Conservation (phyloP, 1,140 invertebrate genomes). For the Manduca sexta region DNA sequence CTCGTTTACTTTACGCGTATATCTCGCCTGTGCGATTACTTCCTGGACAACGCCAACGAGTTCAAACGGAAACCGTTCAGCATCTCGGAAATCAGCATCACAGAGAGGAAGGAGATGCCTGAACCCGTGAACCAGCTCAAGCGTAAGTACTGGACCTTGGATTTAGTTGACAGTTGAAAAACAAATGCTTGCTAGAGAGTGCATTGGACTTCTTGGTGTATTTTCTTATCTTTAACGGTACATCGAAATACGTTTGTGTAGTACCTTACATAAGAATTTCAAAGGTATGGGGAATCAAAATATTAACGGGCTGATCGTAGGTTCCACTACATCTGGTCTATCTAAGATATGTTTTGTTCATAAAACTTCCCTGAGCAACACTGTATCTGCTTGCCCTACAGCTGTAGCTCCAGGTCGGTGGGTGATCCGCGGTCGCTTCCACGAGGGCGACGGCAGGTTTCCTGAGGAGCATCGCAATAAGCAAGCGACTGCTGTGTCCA, state of each 20-base stretch:
- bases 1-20: slow-evolving; percentile 43
- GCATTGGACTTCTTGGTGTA: too few species aligned
- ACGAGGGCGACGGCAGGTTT: slow-evolving; percentile 65
- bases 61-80: slow-evolving; percentile 63
- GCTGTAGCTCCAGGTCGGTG: slow-evolving; percentile 65
- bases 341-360: too few species aligned
- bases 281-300: too few species aligned
- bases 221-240: too few species aligned
- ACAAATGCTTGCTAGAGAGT: too few species aligned
- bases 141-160: slow-evolving; percentile 31
- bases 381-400: slow-evolving; percentile 14
- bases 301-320: too few species aligned
- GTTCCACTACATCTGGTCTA: too few species aligned
- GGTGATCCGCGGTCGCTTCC: slow-evolving; percentile 68
- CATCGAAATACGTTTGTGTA: too few species aligned
- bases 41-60: slow-evolving; percentile 53
- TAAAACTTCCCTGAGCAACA: too few species aligned
- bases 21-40: slow-evolving; percentile 47
- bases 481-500: slow-evolving; percentile 68
- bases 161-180: too few species aligned
- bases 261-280: too few species aligned
- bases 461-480: slow-evolving; percentile 60
- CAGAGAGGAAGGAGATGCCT: slow-evolving; percentile 55
- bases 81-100: slow-evolving; percentile 60
- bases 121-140: slow-evolving; percentile 68